Evolutionary conservation across 2,113 vertebrate species (phyloP).

Genomic region (Gallinago paraguaiae): DNA sequence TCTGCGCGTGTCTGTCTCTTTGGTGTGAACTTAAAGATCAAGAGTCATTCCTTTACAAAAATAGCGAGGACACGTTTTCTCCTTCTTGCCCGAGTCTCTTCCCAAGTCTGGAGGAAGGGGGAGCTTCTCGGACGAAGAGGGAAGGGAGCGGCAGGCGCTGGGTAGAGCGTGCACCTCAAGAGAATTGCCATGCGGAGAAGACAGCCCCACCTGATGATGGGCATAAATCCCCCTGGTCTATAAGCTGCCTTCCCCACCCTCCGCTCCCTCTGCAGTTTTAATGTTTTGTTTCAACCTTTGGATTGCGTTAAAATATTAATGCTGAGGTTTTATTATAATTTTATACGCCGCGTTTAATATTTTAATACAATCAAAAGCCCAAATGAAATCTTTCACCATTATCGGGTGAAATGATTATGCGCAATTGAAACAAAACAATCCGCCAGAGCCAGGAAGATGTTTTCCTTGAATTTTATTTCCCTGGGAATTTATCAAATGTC

Average conservation of each 20-base stretch:
- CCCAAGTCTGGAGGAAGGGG: not conserved
- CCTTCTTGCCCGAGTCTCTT: not conserved
- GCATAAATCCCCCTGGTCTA: not conserved
- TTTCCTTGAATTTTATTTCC: not conserved
- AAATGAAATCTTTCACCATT: not conserved
- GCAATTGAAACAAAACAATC: not conserved
- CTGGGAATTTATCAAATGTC: not conserved
- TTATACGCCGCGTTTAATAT: conserved; percentile 30
- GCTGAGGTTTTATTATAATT: conserved; percentile 42
- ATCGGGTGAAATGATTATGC: not conserved
- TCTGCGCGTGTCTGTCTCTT: not conserved
- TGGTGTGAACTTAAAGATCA: conserved; percentile 42
- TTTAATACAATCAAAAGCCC: conserved; percentile 50
- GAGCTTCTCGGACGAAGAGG: not conserved
- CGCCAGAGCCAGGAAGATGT: not conserved
- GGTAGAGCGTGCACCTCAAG: not conserved
- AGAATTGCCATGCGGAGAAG: not conserved
- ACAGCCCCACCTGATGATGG: not conserved
- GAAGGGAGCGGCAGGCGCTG: not conserved
- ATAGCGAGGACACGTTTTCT: not conserved
- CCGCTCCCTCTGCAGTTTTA: not conserved
- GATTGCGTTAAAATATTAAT: conserved; percentile 41
- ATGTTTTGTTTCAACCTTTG: conserved; percentile 39
- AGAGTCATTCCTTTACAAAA: conserved; percentile 16
- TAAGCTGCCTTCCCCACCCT: not conserved